Evolutionary conservation across 2,888 invertebrate genomes (phyloP).

Genomic region (Dendrolimus pini): DNA sequence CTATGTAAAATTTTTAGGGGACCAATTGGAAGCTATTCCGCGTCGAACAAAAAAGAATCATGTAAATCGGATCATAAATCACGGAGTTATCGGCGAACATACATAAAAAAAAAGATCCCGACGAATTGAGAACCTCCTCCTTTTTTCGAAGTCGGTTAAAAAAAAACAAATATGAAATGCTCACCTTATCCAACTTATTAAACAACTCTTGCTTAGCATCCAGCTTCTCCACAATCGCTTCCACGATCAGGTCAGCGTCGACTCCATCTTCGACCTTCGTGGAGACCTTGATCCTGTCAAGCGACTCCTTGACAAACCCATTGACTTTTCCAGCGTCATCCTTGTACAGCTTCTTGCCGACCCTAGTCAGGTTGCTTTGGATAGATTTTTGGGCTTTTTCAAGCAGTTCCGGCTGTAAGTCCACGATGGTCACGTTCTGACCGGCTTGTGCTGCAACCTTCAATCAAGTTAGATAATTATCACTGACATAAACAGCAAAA

Average conservation of each 20-base stretch:
- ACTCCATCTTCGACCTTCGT: slow-evolving; percentile 80
- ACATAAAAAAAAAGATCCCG: no score
- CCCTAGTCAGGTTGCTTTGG: slow-evolving; percentile 80
- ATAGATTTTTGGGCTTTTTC: slow-evolving; percentile 85
- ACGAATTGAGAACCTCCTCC: no score
- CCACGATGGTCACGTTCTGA: slow-evolving; percentile 88
- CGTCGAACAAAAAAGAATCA: no score
- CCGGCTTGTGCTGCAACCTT: slow-evolving; percentile 91
- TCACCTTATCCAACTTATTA: slow-evolving; percentile 80
- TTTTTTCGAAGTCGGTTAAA: no score
- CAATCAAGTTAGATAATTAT: slow-evolving; percentile 46
- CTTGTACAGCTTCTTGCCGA: slow-evolving; percentile 86
- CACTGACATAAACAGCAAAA: neutral
- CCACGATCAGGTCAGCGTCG: slow-evolving; percentile 84
- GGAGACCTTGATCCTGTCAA: slow-evolving; percentile 66
- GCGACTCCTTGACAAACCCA: slow-evolving; percentile 80
- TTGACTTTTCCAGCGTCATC: slow-evolving; percentile 80
- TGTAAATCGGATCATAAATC: no score
- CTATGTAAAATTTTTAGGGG: no score
- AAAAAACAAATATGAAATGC: slow-evolving; percentile 10
- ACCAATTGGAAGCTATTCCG: no score
- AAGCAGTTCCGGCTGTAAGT: slow-evolving; percentile 83
- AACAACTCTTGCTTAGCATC: slow-evolving; percentile 87
- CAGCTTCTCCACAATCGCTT: slow-evolving; percentile 92
- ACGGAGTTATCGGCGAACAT: no score